A percentile compares a stretch with the other conserved stretches of the same genome.
These are phyloP conservation scores for Paragorgia papillata DNA, from an alignment of 92 coral and sea anemone genomes.

Conservation along the genomic window DNA sequence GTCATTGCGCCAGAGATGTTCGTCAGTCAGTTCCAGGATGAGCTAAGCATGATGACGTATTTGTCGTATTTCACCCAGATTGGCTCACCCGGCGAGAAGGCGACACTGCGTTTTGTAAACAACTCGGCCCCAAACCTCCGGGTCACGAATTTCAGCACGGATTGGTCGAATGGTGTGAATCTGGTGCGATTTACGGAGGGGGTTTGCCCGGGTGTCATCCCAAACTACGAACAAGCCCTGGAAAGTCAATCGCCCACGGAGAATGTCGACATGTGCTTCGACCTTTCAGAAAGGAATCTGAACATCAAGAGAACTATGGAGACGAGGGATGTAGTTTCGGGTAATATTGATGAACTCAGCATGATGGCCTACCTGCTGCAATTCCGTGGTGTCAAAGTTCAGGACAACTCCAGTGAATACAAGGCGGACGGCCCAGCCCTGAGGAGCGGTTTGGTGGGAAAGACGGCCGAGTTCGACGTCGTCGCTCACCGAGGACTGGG, in stretches of 20 bases:
- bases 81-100: conserved; percentile 93
- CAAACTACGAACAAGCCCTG: conserved; percentile 72
- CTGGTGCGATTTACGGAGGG: conserved; percentile 72
- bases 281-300: conserved; percentile 74
- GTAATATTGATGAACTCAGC: conserved; percentile 85
- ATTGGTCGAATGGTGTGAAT: conserved; percentile 88
- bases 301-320: conserved; percentile 74
- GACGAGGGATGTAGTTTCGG: conserved; percentile 79
- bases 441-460: conserved; percentile 77
- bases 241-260: conserved; percentile 62
- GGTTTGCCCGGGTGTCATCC: conserved; percentile 84
- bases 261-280: conserved; percentile 69
- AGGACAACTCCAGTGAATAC: conserved; percentile 76
- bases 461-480: conserved; percentile 76
- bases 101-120: conserved; percentile 83
- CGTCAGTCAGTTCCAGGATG: conserved; percentile 89
- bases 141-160: conserved; percentile 84
- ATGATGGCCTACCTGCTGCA: conserved; percentile 92
- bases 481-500: conserved; percentile 81
- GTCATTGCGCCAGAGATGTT: conserved; percentile 85
- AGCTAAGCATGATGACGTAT: conserved; percentile 99
- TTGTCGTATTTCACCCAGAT: conserved; percentile 90
- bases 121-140: conserved; percentile 69
- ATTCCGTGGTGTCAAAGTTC: conserved; percentile 59
- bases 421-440: conserved; percentile 85